Evolutionary conservation across 2,888 invertebrate genomes (phyloP).

Genomic region (Pycnomerus fuliginosus): DNA sequence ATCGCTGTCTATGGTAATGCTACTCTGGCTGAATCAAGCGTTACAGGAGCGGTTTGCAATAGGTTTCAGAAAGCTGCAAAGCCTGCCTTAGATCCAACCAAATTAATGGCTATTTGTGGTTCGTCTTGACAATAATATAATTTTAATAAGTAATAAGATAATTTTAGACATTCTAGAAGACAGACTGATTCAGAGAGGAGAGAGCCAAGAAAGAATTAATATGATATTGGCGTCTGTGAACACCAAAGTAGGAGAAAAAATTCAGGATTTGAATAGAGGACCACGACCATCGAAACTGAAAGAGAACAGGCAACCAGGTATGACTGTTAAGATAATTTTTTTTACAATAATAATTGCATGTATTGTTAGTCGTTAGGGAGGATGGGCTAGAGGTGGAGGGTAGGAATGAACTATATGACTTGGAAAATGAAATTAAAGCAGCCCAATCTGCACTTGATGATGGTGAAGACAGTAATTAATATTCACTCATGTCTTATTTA

Average conservation of each 20-base stretch:
- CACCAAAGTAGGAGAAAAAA: background rate
- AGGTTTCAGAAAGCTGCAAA: background rate
- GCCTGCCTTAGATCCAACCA: background rate
- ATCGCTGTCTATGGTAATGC: background rate
- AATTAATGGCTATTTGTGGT: background rate
- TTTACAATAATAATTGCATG: no score
- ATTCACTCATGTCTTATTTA: background rate
- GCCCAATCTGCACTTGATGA: background rate
- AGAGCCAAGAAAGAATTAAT: background rate
- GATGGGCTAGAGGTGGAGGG: background rate
- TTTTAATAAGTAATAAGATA: background rate
- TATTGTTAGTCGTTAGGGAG: no score
- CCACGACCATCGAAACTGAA: no score
- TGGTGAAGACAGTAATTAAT: background rate
- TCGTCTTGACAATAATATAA: background rate
- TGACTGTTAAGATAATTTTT: no score
- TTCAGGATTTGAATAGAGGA: background rate
- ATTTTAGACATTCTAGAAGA: background rate
- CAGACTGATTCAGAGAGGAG: background rate
- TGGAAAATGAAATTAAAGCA: background rate
- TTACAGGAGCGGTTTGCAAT: background rate
- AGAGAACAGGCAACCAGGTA: no score
- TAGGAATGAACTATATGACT: background rate
- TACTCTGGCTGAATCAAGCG: background rate
- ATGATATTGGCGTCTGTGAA: background rate